Evolutionary conservation across 2,888 invertebrate genomes (phyloP).

Genomic region (Hirtodrosophila trivittata): DNA sequence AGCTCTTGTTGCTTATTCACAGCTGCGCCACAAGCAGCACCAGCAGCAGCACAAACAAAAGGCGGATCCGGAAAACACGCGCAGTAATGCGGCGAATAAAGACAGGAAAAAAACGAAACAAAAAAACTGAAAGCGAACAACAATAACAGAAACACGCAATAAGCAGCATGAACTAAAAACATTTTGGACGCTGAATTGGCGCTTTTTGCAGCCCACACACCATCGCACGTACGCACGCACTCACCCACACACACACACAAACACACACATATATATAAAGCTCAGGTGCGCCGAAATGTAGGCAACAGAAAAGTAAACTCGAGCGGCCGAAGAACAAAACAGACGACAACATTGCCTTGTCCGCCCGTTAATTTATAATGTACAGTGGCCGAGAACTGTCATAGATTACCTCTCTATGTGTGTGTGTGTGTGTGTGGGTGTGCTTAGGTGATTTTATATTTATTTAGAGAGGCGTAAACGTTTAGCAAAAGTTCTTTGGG

Average conservation of each 20-base stretch:
- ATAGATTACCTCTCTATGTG: slow-evolving; percentile 29
- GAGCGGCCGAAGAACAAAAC: slow-evolving; percentile 28
- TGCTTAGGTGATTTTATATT: slow-evolving; percentile 31
- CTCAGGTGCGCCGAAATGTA: slow-evolving; percentile 40
- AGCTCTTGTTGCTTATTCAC: slow-evolving; percentile 35
- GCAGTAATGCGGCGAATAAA: slow-evolving; percentile 51
- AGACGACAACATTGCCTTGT: slow-evolving; percentile 40
- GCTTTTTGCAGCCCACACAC: slow-evolving; percentile 42
- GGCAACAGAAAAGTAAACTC: slow-evolving; percentile 49
- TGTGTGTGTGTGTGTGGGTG: slow-evolving; percentile 6
- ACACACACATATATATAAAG: not conserved
- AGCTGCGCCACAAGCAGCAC: slow-evolving; percentile 34
- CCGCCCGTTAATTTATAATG: slow-evolving; percentile 54
- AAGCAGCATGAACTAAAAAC: slow-evolving; percentile 58
- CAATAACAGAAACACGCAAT: slow-evolving; percentile 61
- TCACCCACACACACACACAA: slow-evolving; percentile 5
- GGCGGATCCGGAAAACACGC: slow-evolving; percentile 68
- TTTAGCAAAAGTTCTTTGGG: slow-evolving; percentile 37
- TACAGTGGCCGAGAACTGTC: slow-evolving; percentile 39
- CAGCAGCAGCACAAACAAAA: slow-evolving; percentile 65
- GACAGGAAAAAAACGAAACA: slow-evolving; percentile 18
- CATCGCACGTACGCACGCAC: not conserved
- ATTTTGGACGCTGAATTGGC: slow-evolving; percentile 67
- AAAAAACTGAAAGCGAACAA: slow-evolving; percentile 26
- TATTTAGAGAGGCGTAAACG: slow-evolving; percentile 52